Conservation (phyloP, 2,797 vertebrate genomes). For the Sebastes flavidus region DNA sequence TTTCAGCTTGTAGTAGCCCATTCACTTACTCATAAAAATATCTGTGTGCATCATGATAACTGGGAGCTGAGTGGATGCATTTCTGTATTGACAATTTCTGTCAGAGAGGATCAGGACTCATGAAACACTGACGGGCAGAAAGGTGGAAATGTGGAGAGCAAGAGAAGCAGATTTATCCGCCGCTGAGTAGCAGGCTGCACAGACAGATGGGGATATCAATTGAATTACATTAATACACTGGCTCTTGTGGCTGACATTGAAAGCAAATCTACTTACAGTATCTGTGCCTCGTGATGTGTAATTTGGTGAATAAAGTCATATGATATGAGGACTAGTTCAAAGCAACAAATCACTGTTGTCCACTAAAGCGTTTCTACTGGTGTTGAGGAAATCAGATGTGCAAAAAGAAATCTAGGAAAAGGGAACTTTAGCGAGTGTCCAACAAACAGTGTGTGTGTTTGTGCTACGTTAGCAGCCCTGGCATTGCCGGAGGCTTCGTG, state of each 20-base stretch:
- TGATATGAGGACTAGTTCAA: conserved; percentile 24
- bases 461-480: no score
- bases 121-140: neutral
- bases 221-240: conserved; percentile 29
- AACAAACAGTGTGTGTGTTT: no score
- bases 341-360: neutral
- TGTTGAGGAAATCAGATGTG: neutral
- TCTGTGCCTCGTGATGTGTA: conserved; percentile 25
- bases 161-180: conserved; percentile 6
- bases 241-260: conserved; percentile 36
- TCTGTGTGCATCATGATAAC: neutral
- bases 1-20: neutral
- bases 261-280: conserved; percentile 25
- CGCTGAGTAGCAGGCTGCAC: conserved; percentile 4
- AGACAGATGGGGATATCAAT: conserved; percentile 18
- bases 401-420: conserved; percentile 8
- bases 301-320: conserved; percentile 40
- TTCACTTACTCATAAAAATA: neutral
- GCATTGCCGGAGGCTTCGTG: no score
- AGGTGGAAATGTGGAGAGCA: neutral
- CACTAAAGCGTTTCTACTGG: neutral
- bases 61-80: neutral
- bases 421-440: no score
- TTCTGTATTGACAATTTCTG: neutral
- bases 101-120: neutral